Percentiles rank a stretch among this genome's conserved stretches.
Evolutionary conservation across 2,888 invertebrate species (phyloP).

Genomic region (Cheilosia scutellata): DNA sequence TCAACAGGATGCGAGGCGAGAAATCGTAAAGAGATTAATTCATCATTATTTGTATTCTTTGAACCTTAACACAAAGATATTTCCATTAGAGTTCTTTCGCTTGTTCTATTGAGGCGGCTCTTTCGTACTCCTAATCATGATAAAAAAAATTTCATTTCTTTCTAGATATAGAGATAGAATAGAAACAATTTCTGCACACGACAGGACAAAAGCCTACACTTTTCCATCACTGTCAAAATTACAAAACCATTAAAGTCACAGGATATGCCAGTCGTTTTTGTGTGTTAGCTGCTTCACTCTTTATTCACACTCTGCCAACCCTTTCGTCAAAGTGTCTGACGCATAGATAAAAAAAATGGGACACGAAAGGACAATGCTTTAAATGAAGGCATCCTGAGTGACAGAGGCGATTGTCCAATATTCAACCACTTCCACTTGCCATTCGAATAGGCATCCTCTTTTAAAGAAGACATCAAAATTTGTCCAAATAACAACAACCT

Average conservation of each 20-base stretch:
- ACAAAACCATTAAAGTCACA: slow-evolving; percentile 57
- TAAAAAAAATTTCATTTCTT: slow-evolving; percentile 28
- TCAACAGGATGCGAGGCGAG: slow-evolving; percentile 31
- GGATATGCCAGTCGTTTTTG: slow-evolving; percentile 25
- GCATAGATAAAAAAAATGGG: not conserved
- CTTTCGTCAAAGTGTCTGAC: slow-evolving; percentile 43
- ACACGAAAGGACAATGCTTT: slow-evolving; percentile 33
- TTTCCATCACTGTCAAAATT: slow-evolving; percentile 58
- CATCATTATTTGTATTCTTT: slow-evolving; percentile 66
- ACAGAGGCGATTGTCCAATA: slow-evolving; percentile 34
- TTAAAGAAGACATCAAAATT: slow-evolving; percentile 31
- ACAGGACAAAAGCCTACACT: slow-evolving; percentile 37
- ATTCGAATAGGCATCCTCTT: slow-evolving; percentile 23
- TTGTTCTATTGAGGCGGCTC: slow-evolving; percentile 1
- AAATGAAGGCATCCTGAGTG: slow-evolving; percentile 28
- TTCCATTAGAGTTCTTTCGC: slow-evolving; percentile 47
- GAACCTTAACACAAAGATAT: slow-evolving; percentile 61
- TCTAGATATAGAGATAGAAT: slow-evolving; percentile 26
- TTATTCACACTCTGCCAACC: slow-evolving; percentile 22
- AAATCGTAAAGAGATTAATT: slow-evolving; percentile 52
- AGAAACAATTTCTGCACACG: not conserved
- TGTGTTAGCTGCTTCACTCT: slow-evolving; percentile 1
- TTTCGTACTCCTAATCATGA: slow-evolving; percentile 30
- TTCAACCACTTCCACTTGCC: not conserved
- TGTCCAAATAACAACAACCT: slow-evolving; percentile 35